Percentiles rank a stretch among this genome's conserved stretches.
Evolutionary conservation across 2,113 vertebrate genomes (phyloP).

Genomic region (Mixornis gularis): DNA sequence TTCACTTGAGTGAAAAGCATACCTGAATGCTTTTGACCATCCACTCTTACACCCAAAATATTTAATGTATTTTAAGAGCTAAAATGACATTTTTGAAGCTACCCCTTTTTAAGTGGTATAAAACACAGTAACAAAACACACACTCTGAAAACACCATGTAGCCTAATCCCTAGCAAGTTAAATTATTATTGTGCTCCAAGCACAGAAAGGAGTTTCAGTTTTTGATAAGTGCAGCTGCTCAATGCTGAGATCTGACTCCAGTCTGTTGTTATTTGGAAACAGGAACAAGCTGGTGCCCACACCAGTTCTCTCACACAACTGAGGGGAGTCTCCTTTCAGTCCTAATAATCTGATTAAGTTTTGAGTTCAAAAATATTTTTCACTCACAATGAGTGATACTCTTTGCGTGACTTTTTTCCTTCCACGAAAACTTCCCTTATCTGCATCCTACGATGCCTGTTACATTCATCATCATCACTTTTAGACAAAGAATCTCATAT

Average conservation of each 20-base stretch:
- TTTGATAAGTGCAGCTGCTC: not conserved
- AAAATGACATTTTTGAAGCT: not conserved
- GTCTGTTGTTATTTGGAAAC: not conserved
- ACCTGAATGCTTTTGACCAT: not conserved
- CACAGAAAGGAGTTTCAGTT: not conserved
- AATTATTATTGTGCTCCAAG: not conserved
- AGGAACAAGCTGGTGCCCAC: not conserved
- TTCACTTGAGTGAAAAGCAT: not conserved
- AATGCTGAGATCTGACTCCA: not conserved
- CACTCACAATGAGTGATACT: not conserved
- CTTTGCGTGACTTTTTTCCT: not conserved
- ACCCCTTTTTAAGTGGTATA: not conserved
- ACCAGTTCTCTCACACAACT: not conserved
- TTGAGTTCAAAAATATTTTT: not conserved
- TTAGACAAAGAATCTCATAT: not conserved
- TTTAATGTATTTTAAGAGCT: not conserved
- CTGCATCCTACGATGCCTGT: not conserved
- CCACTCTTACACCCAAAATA: not conserved
- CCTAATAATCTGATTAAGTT: not conserved
- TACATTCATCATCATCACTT: rapidly evolving
- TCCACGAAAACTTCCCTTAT: not conserved
- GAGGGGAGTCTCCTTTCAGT: not conserved
- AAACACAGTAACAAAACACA: not conserved
- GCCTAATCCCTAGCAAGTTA: not conserved
- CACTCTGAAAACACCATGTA: not conserved